Percentiles rank a stretch among this genome's conserved stretches.
Evolutionary conservation across 2,113 vertebrate species (phyloP).

Genomic region (Hemichromis elongatus): DNA sequence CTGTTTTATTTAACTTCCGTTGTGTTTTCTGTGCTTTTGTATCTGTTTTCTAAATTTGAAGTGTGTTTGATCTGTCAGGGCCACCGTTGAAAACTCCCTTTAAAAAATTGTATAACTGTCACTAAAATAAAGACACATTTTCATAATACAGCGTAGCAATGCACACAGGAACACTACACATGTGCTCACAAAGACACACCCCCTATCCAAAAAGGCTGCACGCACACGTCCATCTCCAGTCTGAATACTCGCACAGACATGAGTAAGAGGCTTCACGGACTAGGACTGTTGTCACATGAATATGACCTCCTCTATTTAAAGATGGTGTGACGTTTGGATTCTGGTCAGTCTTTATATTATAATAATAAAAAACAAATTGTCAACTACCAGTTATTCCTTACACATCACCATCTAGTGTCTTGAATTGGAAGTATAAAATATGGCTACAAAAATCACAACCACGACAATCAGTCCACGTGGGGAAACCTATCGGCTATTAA

Average conservation of each 20-base stretch:
- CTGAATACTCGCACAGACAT: neutral
- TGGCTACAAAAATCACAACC: neutral
- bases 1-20: neutral
- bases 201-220: slow-evolving; percentile 12
- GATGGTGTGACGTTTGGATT: neutral
- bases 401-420: slow-evolving; percentile 66
- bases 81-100: neutral
- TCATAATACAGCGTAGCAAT: neutral
- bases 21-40: neutral
- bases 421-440: slow-evolving; percentile 24
- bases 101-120: neutral
- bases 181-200: slow-evolving; percentile 48
- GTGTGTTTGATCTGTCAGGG: neutral
- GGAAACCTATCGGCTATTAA: neutral
- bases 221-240: neutral
- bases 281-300: neutral
- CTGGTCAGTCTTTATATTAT: neutral
- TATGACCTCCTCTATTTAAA: neutral
- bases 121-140: neutral
- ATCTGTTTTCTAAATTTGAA: neutral
- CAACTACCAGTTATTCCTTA: neutral
- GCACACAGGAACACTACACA: neutral
- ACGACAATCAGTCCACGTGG: neutral
- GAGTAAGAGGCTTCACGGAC: neutral
- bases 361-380: neutral